Conservation (phyloP, 2,797 vertebrate genomes). For the Paedocypris micromegethes region DNA sequence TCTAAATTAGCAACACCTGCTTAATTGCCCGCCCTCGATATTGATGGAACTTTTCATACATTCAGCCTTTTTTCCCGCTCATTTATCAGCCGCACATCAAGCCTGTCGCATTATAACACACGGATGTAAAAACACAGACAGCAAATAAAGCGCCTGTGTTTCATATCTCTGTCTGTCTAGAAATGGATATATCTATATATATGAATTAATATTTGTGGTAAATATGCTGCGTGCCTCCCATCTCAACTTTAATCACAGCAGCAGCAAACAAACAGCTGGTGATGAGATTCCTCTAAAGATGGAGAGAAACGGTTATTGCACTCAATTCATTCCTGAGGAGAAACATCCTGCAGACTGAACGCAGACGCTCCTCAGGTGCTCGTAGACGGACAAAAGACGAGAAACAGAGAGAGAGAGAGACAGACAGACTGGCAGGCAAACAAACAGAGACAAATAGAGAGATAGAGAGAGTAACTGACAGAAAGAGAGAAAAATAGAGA, state of each 20-base stretch:
- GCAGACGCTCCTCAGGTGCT: too few relatives aligned
- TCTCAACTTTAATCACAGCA: conserved; percentile 35
- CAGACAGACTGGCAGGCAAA: too few relatives aligned
- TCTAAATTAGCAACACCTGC: conserved; percentile 22
- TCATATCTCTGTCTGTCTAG: conserved; percentile 8
- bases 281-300: conserved; percentile 32
- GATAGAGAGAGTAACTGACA: too few relatives aligned
- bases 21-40: conserved; percentile 15
- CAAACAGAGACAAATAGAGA: too few relatives aligned
- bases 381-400: too few relatives aligned
- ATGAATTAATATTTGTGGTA: conserved; percentile 24
- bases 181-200: conserved; percentile 32
- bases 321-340: conserved; percentile 24
- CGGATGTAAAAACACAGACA: not conserved
- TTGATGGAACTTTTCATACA: conserved; percentile 22
- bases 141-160: too few relatives aligned
- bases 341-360: conserved; percentile 4
- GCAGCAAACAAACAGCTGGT: conserved; percentile 34
- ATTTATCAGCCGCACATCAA: conserved; percentile 22
- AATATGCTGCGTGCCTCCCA: conserved; percentile 27
- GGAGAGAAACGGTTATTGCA: conserved; percentile 25
- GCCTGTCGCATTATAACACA: conserved; percentile 1
- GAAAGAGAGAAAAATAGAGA: too few relatives aligned
- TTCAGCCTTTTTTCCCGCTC: conserved; percentile 1
- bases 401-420: too few relatives aligned